Evolutionary conservation across 1,140 invertebrate genomes (phyloP).

Genomic region (Orius insidiosus): DNA sequence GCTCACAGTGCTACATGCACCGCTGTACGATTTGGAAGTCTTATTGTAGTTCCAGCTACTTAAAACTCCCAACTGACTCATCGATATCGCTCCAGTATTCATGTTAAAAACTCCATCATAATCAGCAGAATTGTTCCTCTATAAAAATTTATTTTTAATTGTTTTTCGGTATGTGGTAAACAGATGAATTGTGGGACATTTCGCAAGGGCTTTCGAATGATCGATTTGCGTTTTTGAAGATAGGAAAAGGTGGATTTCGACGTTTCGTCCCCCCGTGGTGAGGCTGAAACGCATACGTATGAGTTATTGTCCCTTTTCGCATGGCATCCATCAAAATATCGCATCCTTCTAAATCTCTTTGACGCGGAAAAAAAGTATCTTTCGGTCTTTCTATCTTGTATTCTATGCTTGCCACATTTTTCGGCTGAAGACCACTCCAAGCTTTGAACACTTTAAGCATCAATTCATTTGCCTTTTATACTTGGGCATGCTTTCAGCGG

Average conservation of each 20-base stretch:
- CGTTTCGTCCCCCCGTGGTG: neutral
- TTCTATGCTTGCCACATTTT: too few relatives aligned
- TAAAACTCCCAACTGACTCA: conserved; percentile 42
- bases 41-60: conserved; percentile 48
- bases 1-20: conserved; percentile 35
- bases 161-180: neutral
- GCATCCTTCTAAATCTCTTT: too few relatives aligned
- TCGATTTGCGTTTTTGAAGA: too few relatives aligned
- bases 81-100: conserved; percentile 40
- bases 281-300: neutral
- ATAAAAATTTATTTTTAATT: conserved; percentile 9
- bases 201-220: neutral
- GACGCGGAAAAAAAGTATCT: too few relatives aligned
- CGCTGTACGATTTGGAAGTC: conserved; percentile 38
- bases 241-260: too few relatives aligned
- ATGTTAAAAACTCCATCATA: conserved; percentile 58
- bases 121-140: conserved; percentile 52
- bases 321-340: too few relatives aligned
- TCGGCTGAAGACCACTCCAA: too few relatives aligned
- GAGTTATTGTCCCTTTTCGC: neutral
- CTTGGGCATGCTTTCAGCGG: too few relatives aligned
- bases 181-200: neutral
- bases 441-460: too few relatives aligned
- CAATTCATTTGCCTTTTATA: too few relatives aligned
- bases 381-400: too few relatives aligned